Conservation (phyloP, 1,140 invertebrate species). For the Steinernema khuongi region DNA sequence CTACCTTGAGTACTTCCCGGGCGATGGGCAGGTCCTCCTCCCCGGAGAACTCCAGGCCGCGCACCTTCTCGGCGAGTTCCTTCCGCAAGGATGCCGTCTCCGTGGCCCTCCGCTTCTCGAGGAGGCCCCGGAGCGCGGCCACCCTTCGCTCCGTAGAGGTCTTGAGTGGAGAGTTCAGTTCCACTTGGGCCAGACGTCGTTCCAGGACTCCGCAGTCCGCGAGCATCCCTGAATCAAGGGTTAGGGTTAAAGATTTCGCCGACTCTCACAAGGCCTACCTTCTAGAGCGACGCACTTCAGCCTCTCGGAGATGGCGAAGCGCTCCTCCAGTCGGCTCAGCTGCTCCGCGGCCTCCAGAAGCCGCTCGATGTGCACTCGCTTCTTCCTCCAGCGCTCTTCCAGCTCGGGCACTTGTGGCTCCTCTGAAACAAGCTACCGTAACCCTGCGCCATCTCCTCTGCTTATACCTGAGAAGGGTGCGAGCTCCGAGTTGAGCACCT, state of each 20-base stretch:
- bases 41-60: conserved; percentile 20
- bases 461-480: not conserved
- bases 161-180: conserved; percentile 1
- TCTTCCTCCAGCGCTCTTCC: not conserved
- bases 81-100: not conserved
- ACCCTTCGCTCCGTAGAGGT: not conserved
- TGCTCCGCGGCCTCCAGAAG: not conserved
- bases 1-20: not conserved
- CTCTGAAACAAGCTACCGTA: not conserved
- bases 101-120: not conserved
- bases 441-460: not conserved
- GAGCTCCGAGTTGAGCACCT: not conserved
- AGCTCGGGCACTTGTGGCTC: not conserved
- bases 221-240: not conserved
- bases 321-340: not conserved
- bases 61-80: conserved; percentile 11
- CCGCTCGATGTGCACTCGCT: not conserved
- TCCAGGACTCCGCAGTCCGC: not conserved
- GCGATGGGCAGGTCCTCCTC: conserved; percentile 22
- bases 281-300: not conserved
- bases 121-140: not conserved
- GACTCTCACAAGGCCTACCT: no score
- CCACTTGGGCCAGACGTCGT: not conserved
- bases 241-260: no score
- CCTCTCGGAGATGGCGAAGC: not conserved